Evolutionary conservation across 2,797 vertebrate genomes (phyloP), one percentile per base, ranked within the genome.

Genomic region (Catostomus latipinnis): DNA sequence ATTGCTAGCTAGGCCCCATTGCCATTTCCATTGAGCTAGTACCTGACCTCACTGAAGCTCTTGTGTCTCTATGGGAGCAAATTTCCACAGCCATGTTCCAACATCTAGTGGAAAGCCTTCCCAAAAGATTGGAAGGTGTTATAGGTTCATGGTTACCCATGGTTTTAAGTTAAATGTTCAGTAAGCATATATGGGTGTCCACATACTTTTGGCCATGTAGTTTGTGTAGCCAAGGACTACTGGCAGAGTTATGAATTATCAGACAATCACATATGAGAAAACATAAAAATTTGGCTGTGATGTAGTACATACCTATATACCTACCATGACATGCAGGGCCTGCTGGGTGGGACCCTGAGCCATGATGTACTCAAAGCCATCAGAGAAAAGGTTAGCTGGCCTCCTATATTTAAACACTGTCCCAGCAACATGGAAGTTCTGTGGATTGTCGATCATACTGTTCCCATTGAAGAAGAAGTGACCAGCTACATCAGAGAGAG

Each of bases 381-480:
- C 95, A 0, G 94, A 93, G 74, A 91, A 91, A 9, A 93, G 88
- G 63, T 87, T 95, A 5, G 85, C 87, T 0, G 96, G 96, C 6
- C 96, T 92, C 11, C 96, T 89, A 87, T 97, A 97, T 87, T 97
- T 97, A 88, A 97, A 95, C 60, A 96, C 75, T 0, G 96, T 97
- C 84, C 95, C 96, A 7, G 96, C 96, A 78, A 97, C 93, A 6
- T 85, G 92, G 91, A 96, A 97, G 88, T 97, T 97, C 81, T 95
- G 94, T 12, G 96, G 96, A 52, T 97, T 94, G 90, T 97, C 96
- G 69, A 97, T 94, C 83, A 94, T 89, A 0, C 93, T 92, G 90
- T 97, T 95, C 50, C 96, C 96, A 0, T 97, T 97, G 88, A 97
- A 95, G 90, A 96, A 96, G 90, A 97, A 97, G 85, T 92, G 88